Conservation (phyloP, 2,888 invertebrate species). For the Belgica antarctica region DNA sequence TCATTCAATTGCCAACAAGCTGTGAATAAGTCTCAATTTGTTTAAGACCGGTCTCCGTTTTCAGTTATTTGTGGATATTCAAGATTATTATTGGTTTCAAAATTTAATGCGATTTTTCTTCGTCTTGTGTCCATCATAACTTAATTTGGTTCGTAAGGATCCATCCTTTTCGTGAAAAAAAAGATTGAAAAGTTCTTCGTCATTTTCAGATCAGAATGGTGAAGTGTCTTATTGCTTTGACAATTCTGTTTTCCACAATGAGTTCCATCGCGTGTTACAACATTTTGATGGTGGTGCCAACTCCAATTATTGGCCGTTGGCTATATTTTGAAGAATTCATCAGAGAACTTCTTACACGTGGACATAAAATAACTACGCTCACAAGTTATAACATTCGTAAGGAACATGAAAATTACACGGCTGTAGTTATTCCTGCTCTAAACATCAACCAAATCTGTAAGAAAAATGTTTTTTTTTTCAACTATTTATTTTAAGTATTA, state of each 20-base stretch:
- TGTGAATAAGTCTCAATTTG: no score
- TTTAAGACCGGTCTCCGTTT: no score
- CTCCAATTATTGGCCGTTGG: constrained; percentile 55
- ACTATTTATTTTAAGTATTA: background rate
- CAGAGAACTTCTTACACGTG: constrained; percentile 53
- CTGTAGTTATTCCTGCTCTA: constrained; percentile 52
- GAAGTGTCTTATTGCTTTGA: background rate
- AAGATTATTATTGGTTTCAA: no score
- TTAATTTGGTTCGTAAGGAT: no score
- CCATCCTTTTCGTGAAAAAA: no score
- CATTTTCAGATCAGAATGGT: background rate
- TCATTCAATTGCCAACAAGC: no score
- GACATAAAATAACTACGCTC: constrained; percentile 53
- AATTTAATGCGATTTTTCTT: no score
- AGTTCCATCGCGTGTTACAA: constrained; percentile 42
- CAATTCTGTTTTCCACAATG: background rate
- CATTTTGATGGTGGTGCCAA: constrained; percentile 53
- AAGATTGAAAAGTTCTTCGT: no score
- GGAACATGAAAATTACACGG: constrained; percentile 55
- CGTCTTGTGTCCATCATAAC: no score
- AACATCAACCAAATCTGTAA: constrained; percentile 52
- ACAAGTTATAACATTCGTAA: constrained; percentile 49
- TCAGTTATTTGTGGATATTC: no score
- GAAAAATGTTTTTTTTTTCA: background rate
- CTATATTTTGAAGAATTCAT: constrained; percentile 54